Percentiles rank a stretch among this genome's conserved stretches.
Conservation (phyloP, 1,140 invertebrate species). For the Saccostrea cuccullata region DNA sequence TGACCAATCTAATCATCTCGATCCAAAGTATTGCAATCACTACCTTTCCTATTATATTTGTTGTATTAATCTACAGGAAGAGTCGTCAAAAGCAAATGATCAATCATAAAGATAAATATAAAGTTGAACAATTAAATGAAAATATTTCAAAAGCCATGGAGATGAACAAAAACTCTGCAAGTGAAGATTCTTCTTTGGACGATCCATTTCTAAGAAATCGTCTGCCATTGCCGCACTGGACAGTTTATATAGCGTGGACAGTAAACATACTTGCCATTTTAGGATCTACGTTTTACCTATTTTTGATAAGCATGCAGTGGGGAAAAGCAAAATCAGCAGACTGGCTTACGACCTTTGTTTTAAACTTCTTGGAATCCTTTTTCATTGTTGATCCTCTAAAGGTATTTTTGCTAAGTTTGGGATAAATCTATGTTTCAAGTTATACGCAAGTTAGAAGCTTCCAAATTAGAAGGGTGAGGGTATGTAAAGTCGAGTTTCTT, state of each 20-base stretch:
- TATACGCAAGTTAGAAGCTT: background rate
- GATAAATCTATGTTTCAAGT: too few relatives aligned
- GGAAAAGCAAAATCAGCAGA: constrained; percentile 67
- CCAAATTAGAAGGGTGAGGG: too few relatives aligned
- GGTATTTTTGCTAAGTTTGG: constrained; percentile 49
- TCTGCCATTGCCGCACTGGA: constrained; percentile 61
- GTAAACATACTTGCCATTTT: constrained; percentile 55
- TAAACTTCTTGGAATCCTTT: constrained; percentile 68
- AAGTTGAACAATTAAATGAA: background rate
- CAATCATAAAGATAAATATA: background rate
- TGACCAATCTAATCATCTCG: constrained; percentile 57
- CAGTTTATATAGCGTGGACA: constrained; percentile 66
- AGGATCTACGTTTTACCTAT: constrained; percentile 62
- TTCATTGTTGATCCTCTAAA: constrained; percentile 71
- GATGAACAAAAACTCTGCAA: background rate
- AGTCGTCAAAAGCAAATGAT: background rate
- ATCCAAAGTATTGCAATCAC: constrained; percentile 56
- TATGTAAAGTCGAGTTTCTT: too few relatives aligned
- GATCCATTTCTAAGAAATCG: constrained; percentile 11
- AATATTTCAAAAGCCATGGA: background rate
- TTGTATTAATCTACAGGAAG: constrained; percentile 63
- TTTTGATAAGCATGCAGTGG: constrained; percentile 72
- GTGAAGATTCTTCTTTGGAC: constrained; percentile 20
- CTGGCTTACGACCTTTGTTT: constrained; percentile 68
- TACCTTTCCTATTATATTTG: constrained; percentile 53